These are phyloP conservation scores for Syrista parreyssii DNA, from an alignment of 2,888 invertebrate species.

Conservation along the genomic window DNA sequence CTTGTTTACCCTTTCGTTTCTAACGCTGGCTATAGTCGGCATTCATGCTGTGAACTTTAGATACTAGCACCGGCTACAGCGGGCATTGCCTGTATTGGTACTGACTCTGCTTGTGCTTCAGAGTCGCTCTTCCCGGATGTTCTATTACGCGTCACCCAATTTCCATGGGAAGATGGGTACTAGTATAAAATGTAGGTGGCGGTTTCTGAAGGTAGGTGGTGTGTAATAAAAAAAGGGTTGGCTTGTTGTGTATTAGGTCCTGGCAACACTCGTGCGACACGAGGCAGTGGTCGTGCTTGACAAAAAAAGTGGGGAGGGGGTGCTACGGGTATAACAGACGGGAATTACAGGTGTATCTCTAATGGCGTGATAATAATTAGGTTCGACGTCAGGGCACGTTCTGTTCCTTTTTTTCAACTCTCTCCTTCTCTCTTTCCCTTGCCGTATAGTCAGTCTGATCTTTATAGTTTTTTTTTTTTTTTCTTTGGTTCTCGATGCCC, in stretches of 20 bases:
- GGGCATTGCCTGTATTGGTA: too few relatives aligned
- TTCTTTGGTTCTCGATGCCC: neutral
- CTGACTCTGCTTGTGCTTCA: too few relatives aligned
- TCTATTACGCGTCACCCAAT: constrained; percentile 9
- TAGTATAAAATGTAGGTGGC: neutral
- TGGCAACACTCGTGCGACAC: constrained; percentile 11
- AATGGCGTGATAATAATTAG: constrained; percentile 51
- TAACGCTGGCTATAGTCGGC: too few relatives aligned
- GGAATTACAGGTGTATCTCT: constrained; percentile 45
- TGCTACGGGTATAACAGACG: constrained; percentile 10
- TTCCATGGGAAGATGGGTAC: neutral
- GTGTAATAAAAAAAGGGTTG: constrained; percentile 40
- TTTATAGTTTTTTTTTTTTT: neutral
- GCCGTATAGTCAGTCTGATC: neutral
- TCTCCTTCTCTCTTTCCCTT: neutral
- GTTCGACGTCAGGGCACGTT: constrained; percentile 36
- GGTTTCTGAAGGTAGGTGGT: constrained; percentile 13
- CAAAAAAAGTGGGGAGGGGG: constrained; percentile 26
- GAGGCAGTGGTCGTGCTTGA: constrained; percentile 20
- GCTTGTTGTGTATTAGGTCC: constrained; percentile 41
- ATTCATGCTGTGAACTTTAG: too few relatives aligned
- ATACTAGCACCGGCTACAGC: too few relatives aligned
- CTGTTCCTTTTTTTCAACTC: constrained; percentile 21
- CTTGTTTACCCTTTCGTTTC: too few relatives aligned
- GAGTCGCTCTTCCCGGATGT: neutral